These are phyloP conservation scores for Apolygus lucorum DNA, from an alignment of 1,140 invertebrate genomes.

Conservation along the genomic window DNA sequence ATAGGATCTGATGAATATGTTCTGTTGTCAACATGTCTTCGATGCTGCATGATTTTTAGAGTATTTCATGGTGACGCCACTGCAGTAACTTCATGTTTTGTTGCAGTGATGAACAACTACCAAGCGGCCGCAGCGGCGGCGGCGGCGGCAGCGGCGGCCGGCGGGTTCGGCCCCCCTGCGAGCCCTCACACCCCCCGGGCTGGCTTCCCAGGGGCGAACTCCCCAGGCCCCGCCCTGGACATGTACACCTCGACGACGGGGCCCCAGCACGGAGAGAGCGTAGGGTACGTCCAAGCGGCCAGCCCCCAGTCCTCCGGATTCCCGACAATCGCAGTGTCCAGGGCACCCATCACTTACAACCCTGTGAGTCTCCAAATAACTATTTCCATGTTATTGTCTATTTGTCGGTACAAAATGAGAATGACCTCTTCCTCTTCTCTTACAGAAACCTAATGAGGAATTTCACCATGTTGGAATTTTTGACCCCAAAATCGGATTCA, in stretches of 20 bases:
- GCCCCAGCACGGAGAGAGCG: constrained; percentile 51
- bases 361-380: too few species aligned
- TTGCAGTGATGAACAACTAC: constrained; percentile 91
- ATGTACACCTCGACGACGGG: constrained; percentile 74
- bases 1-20: too few species aligned
- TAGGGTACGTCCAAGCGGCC: constrained; percentile 82
- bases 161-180: constrained; percentile 61
- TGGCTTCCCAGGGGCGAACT: constrained; percentile 58
- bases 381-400: too few species aligned
- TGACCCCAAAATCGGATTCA: too few species aligned
- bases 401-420: too few species aligned
- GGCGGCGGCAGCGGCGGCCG: constrained; percentile 58
- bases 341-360: constrained; percentile 79
- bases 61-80: too few species aligned
- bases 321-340: constrained; percentile 80
- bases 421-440: too few species aligned
- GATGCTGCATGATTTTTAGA: too few species aligned
- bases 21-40: too few species aligned
- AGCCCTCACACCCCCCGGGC: constrained; percentile 48
- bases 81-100: too few species aligned
- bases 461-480: too few species aligned
- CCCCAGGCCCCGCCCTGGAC: constrained; percentile 70
- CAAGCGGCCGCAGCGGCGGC: constrained; percentile 50
- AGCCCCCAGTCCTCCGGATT: constrained; percentile 81
- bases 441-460: too few species aligned